Conservation (phyloP, 2,113 vertebrate genomes). For the Onychorhynchus coronatus region DNA sequence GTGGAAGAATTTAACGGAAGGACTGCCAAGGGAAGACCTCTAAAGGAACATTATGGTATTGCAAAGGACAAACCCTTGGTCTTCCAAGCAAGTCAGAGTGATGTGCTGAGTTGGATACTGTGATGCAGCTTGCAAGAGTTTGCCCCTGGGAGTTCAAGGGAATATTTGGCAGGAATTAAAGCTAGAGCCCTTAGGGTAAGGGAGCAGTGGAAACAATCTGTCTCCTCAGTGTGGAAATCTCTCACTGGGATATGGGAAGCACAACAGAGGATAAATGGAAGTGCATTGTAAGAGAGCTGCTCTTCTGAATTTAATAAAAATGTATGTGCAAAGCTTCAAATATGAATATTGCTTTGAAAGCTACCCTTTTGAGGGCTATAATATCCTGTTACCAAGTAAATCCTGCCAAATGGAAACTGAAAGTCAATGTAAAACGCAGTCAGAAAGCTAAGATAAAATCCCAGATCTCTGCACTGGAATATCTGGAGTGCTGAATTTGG, state of each 20-base stretch:
- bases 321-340: background rate
- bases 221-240: background rate
- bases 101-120: background rate
- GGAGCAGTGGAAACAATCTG: background rate
- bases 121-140: background rate
- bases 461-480: background rate
- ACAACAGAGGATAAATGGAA: background rate
- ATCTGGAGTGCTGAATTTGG: background rate
- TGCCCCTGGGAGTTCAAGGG: background rate
- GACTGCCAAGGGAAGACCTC: background rate
- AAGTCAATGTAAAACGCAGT: background rate
- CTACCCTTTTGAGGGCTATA: background rate
- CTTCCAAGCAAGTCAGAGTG: background rate
- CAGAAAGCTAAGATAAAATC: background rate
- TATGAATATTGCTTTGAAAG: background rate
- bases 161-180: background rate
- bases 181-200: background rate
- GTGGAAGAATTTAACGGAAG: background rate
- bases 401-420: background rate
- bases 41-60: background rate
- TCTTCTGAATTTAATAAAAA: background rate
- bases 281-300: background rate
- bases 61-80: background rate
- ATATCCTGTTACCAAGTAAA: background rate
- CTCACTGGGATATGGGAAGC: background rate